Base-by-base conservation (phyloP, 2,113 vertebrate genomes). In the Delphinapterus leucas region DNA sequence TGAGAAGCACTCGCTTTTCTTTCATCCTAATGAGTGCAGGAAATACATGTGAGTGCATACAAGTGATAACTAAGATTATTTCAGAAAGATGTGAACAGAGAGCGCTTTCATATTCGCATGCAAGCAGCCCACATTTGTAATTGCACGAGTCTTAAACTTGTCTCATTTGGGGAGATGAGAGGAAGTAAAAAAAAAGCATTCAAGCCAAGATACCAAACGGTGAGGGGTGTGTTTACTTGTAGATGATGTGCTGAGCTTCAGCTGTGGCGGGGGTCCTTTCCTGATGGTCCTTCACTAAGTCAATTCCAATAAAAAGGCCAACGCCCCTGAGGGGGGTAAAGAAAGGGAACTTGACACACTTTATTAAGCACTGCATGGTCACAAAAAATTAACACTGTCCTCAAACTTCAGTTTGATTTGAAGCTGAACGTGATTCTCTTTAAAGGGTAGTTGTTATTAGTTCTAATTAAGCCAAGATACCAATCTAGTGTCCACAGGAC, bases 241-340 rank as follows among this genome's bases (percentile, higher is more conserved):
- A 99, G 97, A 99, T 99, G 85, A 99, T 93, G 67, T 99, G 99
- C 92, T 99, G 99, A 12, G 99, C 99, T 97, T 99, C 99, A 1
- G 99, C 99, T 2, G 99, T 99, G 28, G 99, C 99, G 2, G 99
- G 99, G 1, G 99, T 99, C 90, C 99, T 98, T 90, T 98, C 98
- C 84, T 98, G 85, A 12, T 47, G 97, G 97, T 99, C 99, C 96
- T 97, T 99, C 97, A 99, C 99, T 20, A 99, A 98, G 98, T 99
- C 99, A 94, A 99, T 98, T 8, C 99, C 99, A 20, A 99, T 97
- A 98, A 99, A 99, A 60, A 99, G 99, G 25, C 99, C 99, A 71
- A 98, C 28, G 1, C 99, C 99, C 98, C 99, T 98, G 87, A 36
- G 5, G 68, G 53, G 68, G 18, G 23, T 25, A 36, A 53, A 65